Percentiles rank a stretch among this genome's conserved stretches.
Evolutionary conservation across 2,888 invertebrate genomes (phyloP).

Genomic region (Zele albiditarsus): DNA sequence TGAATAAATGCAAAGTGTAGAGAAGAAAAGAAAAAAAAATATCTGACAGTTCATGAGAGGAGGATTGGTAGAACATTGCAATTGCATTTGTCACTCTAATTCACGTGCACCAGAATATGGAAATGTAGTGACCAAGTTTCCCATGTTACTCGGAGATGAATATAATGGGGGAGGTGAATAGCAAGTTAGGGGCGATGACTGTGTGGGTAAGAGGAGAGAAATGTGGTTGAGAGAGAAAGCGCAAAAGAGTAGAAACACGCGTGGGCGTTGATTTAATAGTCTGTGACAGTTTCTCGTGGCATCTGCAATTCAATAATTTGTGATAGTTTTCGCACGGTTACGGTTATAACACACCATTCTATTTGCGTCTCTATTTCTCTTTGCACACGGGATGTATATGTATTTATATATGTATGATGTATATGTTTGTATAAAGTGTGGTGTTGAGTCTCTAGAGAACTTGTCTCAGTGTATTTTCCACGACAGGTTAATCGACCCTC

Average conservation of each 20-base stretch:
- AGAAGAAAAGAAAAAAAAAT: not conserved
- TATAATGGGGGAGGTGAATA: not conserved
- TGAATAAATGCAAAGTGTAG: too few species aligned
- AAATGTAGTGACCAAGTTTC: constrained; percentile 29
- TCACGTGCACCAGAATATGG: constrained; percentile 4
- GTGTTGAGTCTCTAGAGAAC: constrained; percentile 18
- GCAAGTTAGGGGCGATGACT: not conserved
- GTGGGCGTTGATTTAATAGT: constrained; percentile 55
- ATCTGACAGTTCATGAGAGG: not conserved
- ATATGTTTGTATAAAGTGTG: not conserved
- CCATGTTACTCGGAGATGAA: constrained; percentile 5
- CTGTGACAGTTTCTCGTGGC: constrained; percentile 47
- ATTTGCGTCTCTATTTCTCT: not conserved
- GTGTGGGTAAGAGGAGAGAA: not conserved
- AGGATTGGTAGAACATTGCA: not conserved
- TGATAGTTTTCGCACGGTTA: constrained; percentile 56
- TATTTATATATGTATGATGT: not conserved
- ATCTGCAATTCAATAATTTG: constrained; percentile 65
- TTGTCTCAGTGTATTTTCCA: constrained; percentile 8
- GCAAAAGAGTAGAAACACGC: constrained; percentile 33
- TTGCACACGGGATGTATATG: not conserved
- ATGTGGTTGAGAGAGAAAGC: not conserved
- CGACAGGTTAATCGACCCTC: constrained; percentile 25
- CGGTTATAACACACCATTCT: constrained; percentile 39
- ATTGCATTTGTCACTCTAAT: constrained; percentile 32